Conservation (phyloP, 92 coral and sea anemone genomes). For the Nematostella vectensis region DNA sequence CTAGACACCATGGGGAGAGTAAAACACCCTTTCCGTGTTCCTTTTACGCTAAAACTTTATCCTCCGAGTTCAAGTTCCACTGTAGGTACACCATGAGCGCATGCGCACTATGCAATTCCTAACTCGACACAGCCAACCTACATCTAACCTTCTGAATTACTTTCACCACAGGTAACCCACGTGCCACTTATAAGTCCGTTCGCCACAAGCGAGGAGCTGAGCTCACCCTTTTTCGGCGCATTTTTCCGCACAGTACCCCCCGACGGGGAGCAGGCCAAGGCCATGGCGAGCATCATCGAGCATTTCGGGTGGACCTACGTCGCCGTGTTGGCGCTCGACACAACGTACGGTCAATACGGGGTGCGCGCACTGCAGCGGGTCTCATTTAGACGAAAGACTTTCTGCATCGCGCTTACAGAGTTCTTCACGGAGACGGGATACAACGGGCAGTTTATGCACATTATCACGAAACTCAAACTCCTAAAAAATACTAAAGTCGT, state of each 20-base stretch:
- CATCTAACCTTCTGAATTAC: no score
- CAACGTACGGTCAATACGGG: constrained; percentile 42
- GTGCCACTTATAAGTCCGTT: constrained; percentile 43
- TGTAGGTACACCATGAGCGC: no score
- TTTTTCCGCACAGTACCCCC: constrained; percentile 43
- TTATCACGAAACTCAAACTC: constrained; percentile 26
- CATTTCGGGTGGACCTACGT: constrained; percentile 38
- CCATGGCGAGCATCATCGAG: constrained; percentile 43
- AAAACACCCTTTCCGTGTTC: no score
- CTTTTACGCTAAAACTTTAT: no score
- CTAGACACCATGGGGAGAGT: no score
- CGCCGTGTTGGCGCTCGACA: constrained; percentile 35
- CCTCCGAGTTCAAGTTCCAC: no score
- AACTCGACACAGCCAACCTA: no score
- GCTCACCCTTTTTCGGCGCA: constrained; percentile 31
- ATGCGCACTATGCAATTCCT: no score
- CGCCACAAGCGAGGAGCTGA: constrained; percentile 50
- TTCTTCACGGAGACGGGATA: constrained; percentile 27
- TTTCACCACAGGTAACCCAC: constrained; percentile 10
- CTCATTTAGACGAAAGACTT: constrained; percentile 23
- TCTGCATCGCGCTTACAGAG: constrained; percentile 48
- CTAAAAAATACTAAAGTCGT: constrained; percentile 30
- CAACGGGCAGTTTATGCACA: constrained; percentile 7
- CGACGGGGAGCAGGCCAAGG: constrained; percentile 33
- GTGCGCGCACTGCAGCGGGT: constrained; percentile 36